Base-by-base conservation (phyloP, 2,113 vertebrate species). In the Lethenteron camtschaticum region DNA sequence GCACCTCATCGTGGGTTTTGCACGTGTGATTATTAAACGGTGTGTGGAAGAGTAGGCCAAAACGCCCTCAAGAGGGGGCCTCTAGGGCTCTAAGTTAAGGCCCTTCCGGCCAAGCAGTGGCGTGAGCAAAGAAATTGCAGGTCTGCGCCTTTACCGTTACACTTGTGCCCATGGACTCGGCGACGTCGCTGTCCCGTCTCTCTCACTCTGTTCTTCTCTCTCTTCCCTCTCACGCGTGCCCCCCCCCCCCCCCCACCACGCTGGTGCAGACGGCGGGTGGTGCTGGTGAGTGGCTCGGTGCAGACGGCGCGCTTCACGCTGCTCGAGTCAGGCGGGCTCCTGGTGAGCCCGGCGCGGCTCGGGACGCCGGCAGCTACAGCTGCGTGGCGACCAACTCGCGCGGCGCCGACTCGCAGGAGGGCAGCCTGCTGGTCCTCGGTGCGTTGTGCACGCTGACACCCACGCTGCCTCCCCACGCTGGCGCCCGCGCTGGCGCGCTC, bases 331-430 rank as follows among this genome's bases (percentile, higher is more conserved):
- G 94, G 94, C 69, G 95, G 91, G 56, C 82, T 97, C 55, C 87
- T 96, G 5, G 69, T 97, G 76, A 95, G 88, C 71, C 94, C 91
- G 2, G 82, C 88, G 0, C 90, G 86, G 73, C 84, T 90, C 73
- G 79, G 85, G 94, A 96, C 0, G 87, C 87, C 0, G 94, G 91
- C 55, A 87, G 83, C 75, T 96, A 95, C 78, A 84, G 83, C 59
- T 97, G 94, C 77, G 79, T 91, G 80, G 91, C 91, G 69, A 89
- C 87, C 80, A 97, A 97, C 81, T 97, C 94, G 3, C 81, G 89
- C 0, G 94, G 94, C 2, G 85, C 86, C 3, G 94, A 97, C 0
- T 89, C 96, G 75, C 90, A 89, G 0, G 84, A 88, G 0, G 89
- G 89, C 0, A 87, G 94, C 77, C 85, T 97, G 12, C 79, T 90